Base-by-base conservation (phyloP, 2,797 vertebrate genomes). In the Sebastes hubbsi region DNA sequence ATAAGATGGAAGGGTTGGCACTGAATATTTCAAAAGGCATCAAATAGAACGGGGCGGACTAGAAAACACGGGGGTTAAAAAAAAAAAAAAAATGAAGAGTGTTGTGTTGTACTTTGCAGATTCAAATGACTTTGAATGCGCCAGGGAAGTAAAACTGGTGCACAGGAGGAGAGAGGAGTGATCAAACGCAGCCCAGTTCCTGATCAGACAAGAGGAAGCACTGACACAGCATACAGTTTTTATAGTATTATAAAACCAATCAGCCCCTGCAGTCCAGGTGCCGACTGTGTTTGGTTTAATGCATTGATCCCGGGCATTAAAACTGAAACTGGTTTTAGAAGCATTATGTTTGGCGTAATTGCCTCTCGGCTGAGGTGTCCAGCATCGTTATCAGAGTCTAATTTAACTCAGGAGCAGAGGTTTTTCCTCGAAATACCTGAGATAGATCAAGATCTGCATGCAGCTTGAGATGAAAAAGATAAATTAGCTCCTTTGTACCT, bases 1-100 rank as follows among this genome's bases (percentile, higher is more conserved):
- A 91, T 89, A 90, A 85, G 91, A 89, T 46, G 65, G 82, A 89
- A 79, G 65, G 82, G 84, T 87, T 75, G 55, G 74, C 56, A n/a
- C 55, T 91, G 80, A 91, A 93, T 92, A 89, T 93, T 94, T 94
- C 78, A 93, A 88, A 87, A 86, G 78, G 78, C 82, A 90, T 92
- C 85, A 90, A 90, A 88, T 83, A 71, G 79, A 89, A 72, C 9
- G 3, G 72, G 73, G 60, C 3, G 24, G 80, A 75, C 65, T 42
- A 59, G 72, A 83, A 77, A 84, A 82, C 63, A 59, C 1, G 20
- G 12, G 63, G 42, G 29, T 34, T 32, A 67, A 79, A 58, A 18
- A 38, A n/a, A 20, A 8, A 6, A 9, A 38, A 24, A 16, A 8
- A 38, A 42, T 42, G 38, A 42, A 16, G 38, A 36, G 18, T 3